Percentiles rank a stretch among this genome's conserved stretches.
phyloP scores from a whole-genome alignment of 2,797 vertebrate species.

The Propithecus perrieri region DNA sequence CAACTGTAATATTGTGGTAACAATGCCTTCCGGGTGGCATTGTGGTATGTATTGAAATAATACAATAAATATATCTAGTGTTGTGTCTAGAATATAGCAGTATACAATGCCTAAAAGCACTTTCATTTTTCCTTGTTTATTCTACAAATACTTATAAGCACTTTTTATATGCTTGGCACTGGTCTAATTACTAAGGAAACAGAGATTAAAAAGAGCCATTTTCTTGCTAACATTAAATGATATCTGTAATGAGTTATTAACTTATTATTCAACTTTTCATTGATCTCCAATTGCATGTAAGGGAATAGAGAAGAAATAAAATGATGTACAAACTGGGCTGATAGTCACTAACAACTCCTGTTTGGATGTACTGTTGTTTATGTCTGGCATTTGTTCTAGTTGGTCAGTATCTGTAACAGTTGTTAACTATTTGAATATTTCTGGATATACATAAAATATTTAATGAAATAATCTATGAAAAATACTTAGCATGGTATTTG shows the following conservation, averaged over 20 bases:
- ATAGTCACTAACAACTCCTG: not conserved
- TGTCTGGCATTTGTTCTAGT: not conserved
- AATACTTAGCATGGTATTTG: not conserved
- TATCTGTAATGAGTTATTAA: conserved; percentile 15
- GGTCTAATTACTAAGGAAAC: not conserved
- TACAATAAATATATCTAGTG: not conserved
- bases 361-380: not conserved
- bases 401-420: not conserved
- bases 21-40: not conserved
- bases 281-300: not conserved
- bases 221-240: conserved; percentile 5
- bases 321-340: not conserved
- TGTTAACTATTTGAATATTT: not conserved
- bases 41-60: not conserved
- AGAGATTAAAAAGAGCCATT: not conserved
- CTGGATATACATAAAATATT: not conserved
- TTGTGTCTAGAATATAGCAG: not conserved
- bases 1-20: not conserved
- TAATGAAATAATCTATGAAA: not conserved
- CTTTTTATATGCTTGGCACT: not conserved
- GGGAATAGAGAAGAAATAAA: not conserved
- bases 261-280: not conserved
- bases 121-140: not conserved
- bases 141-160: not conserved
- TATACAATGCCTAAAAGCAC: not conserved